Base-by-base conservation (phyloP, 2,888 invertebrate species). In the Lasius platythorax region DNA sequence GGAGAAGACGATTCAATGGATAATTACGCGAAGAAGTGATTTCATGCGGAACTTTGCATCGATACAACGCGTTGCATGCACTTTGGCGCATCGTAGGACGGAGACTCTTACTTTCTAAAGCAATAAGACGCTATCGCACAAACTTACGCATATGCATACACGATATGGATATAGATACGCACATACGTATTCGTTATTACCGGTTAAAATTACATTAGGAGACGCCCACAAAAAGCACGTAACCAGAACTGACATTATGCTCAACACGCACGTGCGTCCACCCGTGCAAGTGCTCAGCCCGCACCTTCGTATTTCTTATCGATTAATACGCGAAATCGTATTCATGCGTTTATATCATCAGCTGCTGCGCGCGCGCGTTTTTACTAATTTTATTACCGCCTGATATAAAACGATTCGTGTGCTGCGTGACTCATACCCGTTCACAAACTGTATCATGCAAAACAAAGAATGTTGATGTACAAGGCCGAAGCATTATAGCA, bases 81-180 rank as follows among this genome's bases (percentile, higher is more conserved):
- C 66, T 56, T 23, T 79, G 79, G 58, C 63, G 64, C 72, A 84
- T 73, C 82, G 82, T 84, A 86, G 85, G 83, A 85, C 85, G 84
- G 81, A 67, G 85, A 91, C 93, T 93, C 88, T 93, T 92, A 90
- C 93, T 93, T 93, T 93, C 92, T 90, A 92, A 91, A 90, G 87
- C 88, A 87, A 88, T 89, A 91, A 84, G 73, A 64, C 66, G 46
- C 46, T 73, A 81, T 79, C 83, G 81, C 58, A 81, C 82, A 72
- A 73, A 79, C 18, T 73, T 73, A 72, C 11, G 15, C 82, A 63
- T 68, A 53, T 11, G 23, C 56, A 46, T 64, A 67, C 30, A 46
- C 50, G 56, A n/a, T 53, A 53, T 53, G 2, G 2, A n/a, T 33
- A 28, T n/a, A n/a, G n/a, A n/a, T 64, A 53, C 28, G 56, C 63